A percentile compares a stretch with the other conserved stretches of the same genome.
Evolutionary conservation across 2,797 vertebrate genomes (phyloP).

Genomic region (Xenentodon cancila): DNA sequence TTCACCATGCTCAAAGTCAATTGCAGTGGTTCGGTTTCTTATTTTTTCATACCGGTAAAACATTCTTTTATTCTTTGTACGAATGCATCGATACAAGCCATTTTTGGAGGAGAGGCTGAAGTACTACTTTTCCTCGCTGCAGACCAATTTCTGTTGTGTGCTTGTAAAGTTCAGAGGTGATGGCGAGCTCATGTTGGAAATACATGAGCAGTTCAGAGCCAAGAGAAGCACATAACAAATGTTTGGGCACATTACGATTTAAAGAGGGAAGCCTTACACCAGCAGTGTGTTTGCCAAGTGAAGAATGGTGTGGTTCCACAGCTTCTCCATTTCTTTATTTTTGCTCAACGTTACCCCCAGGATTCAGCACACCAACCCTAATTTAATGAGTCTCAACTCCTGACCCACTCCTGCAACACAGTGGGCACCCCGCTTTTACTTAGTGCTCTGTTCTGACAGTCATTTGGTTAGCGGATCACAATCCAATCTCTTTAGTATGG

Average conservation of each 20-base stretch:
- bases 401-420: constrained; percentile 43
- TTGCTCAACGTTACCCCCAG: constrained; percentile 3
- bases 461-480: constrained; percentile 21
- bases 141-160: constrained; percentile 1
- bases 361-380: constrained; percentile 16
- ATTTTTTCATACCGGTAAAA: no score
- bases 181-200: constrained; percentile 28
- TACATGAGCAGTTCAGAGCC: constrained; percentile 37
- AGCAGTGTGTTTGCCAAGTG: constrained; percentile 6
- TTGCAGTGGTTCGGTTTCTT: no score
- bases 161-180: constrained; percentile 23
- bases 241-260: constrained; percentile 27
- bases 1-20: neutral
- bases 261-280: constrained; percentile 23
- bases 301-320: constrained; percentile 15
- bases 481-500: constrained; percentile 12
- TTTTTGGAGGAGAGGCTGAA: constrained; percentile 11
- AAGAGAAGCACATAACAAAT: constrained; percentile 32
- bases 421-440: constrained; percentile 35
- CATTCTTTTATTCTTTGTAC: neutral
- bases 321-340: constrained; percentile 3
- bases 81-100: neutral
- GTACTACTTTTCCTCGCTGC: constrained; percentile 14
- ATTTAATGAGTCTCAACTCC: constrained; percentile 48
- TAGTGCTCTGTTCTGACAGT: constrained; percentile 23